phyloP scores from a whole-genome alignment of 1,140 invertebrate species.

The Stegodyphus dumicola region DNA sequence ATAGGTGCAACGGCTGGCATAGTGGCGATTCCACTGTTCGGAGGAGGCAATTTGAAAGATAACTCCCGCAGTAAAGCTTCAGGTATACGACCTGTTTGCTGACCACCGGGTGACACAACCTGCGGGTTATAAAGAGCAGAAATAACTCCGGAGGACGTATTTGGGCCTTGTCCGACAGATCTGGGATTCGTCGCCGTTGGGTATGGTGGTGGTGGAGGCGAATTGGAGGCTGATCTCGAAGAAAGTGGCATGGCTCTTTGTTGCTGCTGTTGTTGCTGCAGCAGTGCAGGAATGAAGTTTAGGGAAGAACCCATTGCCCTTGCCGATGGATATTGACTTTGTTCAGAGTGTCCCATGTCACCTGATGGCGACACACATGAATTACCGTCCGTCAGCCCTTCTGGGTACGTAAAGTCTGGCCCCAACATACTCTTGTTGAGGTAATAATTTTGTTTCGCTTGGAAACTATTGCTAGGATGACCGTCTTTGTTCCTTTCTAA shows the following conservation, averaged over 20 bases:
- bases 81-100: slow-evolving; percentile 31
- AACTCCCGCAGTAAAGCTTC: slow-evolving; percentile 40
- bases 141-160: slow-evolving; percentile 11
- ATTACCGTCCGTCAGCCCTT: slow-evolving; percentile 11
- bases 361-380: slow-evolving; percentile 35
- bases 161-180: neutral
- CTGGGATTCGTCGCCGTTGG: slow-evolving; percentile 29
- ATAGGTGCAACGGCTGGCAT: slow-evolving; percentile 29
- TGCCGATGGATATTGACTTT: slow-evolving; percentile 1
- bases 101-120: slow-evolving; percentile 35
- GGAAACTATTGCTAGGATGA: slow-evolving; percentile 61
- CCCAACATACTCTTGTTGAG: slow-evolving; percentile 61
- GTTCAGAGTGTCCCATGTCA: slow-evolving; percentile 31
- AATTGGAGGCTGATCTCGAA: slow-evolving; percentile 29
- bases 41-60: slow-evolving; percentile 28
- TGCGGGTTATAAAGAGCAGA: slow-evolving; percentile 54
- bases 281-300: slow-evolving; percentile 46
- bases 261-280: slow-evolving; percentile 35
- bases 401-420: slow-evolving; percentile 59
- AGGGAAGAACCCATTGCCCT: slow-evolving; percentile 33
- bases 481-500: slow-evolving; percentile 62
- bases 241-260: slow-evolving; percentile 3
- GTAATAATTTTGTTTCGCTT: slow-evolving; percentile 62
- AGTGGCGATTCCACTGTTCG: neutral
- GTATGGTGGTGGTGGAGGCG: slow-evolving; percentile 52